These are phyloP conservation scores for Sebastes oblongus DNA, from an alignment of 2,797 vertebrate species.

Conservation along the genomic window DNA sequence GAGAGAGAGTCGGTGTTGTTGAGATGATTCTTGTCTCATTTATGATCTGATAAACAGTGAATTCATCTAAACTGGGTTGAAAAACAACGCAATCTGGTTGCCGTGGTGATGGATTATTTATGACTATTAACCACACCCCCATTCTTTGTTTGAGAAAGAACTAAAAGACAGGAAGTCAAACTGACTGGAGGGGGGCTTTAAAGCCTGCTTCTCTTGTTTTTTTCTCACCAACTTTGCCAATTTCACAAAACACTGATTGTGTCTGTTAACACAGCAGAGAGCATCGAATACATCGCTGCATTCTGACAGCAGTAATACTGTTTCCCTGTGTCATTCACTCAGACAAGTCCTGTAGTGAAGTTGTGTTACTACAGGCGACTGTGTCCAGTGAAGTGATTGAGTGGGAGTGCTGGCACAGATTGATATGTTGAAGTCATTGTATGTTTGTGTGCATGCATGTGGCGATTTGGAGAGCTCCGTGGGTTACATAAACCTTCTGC, in stretches of 20 bases:
- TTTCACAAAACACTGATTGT: not conserved
- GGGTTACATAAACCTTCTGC: conserved; percentile 32
- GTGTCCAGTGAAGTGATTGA: not conserved
- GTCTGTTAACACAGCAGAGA: not conserved
- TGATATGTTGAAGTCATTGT: not conserved
- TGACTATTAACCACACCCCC: no score
- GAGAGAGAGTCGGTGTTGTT: no score
- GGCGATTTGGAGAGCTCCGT: conserved; percentile 31
- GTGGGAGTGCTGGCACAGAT: conserved; percentile 1
- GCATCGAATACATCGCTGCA: not conserved
- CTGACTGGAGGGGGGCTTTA: no score
- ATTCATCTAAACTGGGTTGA: no score
- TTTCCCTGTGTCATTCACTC: not conserved
- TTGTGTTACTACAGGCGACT: not conserved
- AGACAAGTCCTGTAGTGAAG: not conserved
- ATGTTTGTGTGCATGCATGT: conserved; percentile 28
- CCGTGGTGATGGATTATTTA: no score
- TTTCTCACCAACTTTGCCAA: not conserved
- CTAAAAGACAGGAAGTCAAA: no score
- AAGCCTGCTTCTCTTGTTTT: not conserved
- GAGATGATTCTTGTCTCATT: no score
- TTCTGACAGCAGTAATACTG: not conserved
- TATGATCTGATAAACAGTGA: no score
- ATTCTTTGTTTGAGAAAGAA: no score
- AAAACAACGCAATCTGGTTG: no score